Evolutionary conservation across 2,888 invertebrate genomes (phyloP).

Genomic region (Nomada goodeniana): DNA sequence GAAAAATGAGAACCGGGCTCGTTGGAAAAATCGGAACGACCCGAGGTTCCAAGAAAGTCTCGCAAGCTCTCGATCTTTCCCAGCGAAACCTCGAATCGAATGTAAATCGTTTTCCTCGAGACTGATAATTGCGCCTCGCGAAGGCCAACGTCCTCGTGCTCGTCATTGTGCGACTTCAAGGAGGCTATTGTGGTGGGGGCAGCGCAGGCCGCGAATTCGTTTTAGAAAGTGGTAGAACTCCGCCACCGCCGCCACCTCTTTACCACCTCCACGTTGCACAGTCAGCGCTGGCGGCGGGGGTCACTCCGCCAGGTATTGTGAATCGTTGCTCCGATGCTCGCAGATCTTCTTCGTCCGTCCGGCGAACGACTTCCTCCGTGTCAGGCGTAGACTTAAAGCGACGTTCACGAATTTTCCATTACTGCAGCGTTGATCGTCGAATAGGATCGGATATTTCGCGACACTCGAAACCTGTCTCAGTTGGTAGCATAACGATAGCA

Average conservation of each 20-base stretch:
- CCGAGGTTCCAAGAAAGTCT: too few relatives aligned
- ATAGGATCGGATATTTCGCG: too few relatives aligned
- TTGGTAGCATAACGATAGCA: too few relatives aligned
- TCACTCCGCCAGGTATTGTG: constrained; percentile 71
- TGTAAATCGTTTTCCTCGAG: constrained; percentile 57
- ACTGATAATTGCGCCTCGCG: constrained; percentile 58
- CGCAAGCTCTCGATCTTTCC: neutral
- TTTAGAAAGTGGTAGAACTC: constrained; percentile 62
- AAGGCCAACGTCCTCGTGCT: constrained; percentile 68
- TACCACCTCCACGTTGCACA: constrained; percentile 62
- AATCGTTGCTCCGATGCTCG: constrained; percentile 65
- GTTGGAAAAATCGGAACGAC: too few relatives aligned
- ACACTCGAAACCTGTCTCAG: too few relatives aligned
- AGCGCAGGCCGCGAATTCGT: constrained; percentile 58
- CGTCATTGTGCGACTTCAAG: constrained; percentile 57
- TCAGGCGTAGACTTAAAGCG: neutral
- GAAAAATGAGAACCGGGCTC: too few relatives aligned
- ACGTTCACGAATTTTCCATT: too few relatives aligned
- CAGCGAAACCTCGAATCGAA: constrained; percentile 44
- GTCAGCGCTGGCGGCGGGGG: constrained; percentile 10
- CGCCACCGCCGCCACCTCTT: constrained; percentile 53
- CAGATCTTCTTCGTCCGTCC: constrained; percentile 76
- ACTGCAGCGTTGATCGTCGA: too few relatives aligned
- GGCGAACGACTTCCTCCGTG: constrained; percentile 60
- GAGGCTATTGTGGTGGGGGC: constrained; percentile 48